Base-by-base conservation (phyloP, 2,888 invertebrate genomes). In the Dendrolimus houi region DNA sequence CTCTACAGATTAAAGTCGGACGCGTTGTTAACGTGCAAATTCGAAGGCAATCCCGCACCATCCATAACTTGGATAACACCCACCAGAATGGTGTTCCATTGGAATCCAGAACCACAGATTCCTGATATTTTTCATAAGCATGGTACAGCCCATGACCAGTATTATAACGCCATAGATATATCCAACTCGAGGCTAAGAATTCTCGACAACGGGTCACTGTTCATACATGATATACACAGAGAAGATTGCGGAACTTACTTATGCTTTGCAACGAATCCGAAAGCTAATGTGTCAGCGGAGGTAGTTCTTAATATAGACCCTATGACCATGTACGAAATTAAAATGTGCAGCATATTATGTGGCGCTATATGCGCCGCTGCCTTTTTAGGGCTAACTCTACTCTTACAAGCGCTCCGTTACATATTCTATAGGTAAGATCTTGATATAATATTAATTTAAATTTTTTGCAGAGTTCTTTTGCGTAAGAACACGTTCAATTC, bases 11-110 rank as follows among this genome's bases (percentile, higher is more conserved):
- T 95, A 58, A 92, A 92, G 70, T 91, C 92, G 9, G 92, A 94
- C 59, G 96, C 95, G 1, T 82, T 94, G 14, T 84, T 98, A 47
- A 94, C 95, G 71, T 98, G 97, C 83, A 93, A 93, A 61, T 95
- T 94, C 74, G 91, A 92, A 42, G 96, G 96, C 0, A 94, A 95
- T 74, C 96, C 97, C 0, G 84, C 92, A 53, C 96, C 97, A 1
- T 94, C 95, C 55, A 92, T 97, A 56, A 95, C 95, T 10, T 98
- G 98, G 98, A 93, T 96, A 41, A 96, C 97, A 1, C 96, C 96
- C 3, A 92, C 91, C 0, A 91, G 94, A 57, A 90, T 93, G 70
- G 93, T 95, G 14, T 93, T 93, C 68, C 95, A 96, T 62, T 96
- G 96, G 94, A 95, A 95, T 77, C 95, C 95, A 0, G 95, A 96